Conservation (phyloP, 2,888 invertebrate species). For the Gymnosoma rotundatum region DNA sequence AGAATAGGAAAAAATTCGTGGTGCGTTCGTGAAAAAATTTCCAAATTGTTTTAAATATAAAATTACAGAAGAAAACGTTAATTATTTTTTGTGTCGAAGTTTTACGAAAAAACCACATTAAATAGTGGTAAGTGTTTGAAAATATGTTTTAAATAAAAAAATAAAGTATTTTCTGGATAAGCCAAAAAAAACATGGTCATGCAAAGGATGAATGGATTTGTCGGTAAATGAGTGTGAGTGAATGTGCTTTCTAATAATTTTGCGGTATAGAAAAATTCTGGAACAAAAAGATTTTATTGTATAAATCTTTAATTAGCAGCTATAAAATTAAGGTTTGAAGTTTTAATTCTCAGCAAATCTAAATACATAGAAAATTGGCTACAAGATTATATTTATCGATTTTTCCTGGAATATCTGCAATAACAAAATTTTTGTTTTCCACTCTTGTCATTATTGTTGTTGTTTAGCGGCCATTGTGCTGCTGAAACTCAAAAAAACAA, state of each 20-base stretch:
- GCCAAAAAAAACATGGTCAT: conserved; percentile 64
- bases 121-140: conserved; percentile 72
- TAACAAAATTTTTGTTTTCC: conserved; percentile 13
- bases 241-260: conserved; percentile 16
- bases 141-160: neutral
- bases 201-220: conserved; percentile 49
- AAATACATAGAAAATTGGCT: neutral
- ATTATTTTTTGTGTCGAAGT: conserved; percentile 61
- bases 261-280: conserved; percentile 44
- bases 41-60: conserved; percentile 32
- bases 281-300: conserved; percentile 1
- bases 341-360: neutral
- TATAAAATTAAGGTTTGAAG: neutral
- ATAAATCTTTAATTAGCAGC: neutral
- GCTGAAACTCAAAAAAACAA: conserved; percentile 3
- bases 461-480: conserved; percentile 39
- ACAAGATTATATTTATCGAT: conserved; percentile 37
- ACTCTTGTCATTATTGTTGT: conserved; percentile 27
- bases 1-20: conserved; percentile 64
- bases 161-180: conserved; percentile 17
- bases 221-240: conserved; percentile 41
- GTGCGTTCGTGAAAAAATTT: conserved; percentile 67
- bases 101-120: conserved; percentile 68
- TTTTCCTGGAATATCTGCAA: conserved; percentile 43
- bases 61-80: conserved; percentile 33